Percentiles rank a stretch among this genome's conserved stretches.
These are phyloP conservation scores for Lasiurus borealis DNA, from an alignment of 2,113 vertebrate genomes.

Conservation along the genomic window DNA sequence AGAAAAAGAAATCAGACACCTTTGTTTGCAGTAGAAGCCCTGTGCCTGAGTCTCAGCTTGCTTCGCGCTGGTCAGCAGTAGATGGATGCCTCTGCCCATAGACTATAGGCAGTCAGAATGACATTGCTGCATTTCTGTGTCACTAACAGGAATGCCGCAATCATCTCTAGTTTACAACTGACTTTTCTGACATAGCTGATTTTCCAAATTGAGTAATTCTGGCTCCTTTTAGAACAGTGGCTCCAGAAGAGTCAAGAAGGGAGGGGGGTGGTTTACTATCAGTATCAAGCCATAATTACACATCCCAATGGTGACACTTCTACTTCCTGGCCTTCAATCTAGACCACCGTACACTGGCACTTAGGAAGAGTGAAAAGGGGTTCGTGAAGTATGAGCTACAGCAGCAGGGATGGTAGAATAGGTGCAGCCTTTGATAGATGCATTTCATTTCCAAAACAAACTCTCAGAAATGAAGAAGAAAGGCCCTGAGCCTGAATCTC, in stretches of 20 bases:
- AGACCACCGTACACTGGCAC: neutral
- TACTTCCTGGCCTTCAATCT: neutral
- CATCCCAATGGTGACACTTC: neutral
- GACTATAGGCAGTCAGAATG: neutral
- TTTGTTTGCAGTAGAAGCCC: neutral
- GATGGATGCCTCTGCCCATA: neutral
- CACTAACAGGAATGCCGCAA: neutral
- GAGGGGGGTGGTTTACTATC: fast-evolving
- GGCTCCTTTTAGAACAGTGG: neutral
- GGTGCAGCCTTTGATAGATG: neutral
- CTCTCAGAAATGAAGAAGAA: neutral
- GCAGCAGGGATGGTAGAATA: neutral
- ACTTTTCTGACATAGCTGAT: neutral
- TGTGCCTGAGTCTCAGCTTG: neutral
- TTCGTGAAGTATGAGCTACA: neutral
- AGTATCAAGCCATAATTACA: fast-evolving
- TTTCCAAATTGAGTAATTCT: constrained; percentile 13
- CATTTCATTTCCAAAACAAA: constrained; percentile 58
- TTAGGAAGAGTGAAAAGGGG: neutral
- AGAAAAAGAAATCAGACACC: neutral
- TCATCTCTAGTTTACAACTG: neutral
- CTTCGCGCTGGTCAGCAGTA: neutral
- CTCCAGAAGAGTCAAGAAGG: neutral
- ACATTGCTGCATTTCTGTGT: neutral
- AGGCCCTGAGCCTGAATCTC: neutral